A percentile compares a stretch with the other conserved stretches of the same genome.
Conservation (phyloP, 2,113 vertebrate genomes). For the Nycticebus coucang region DNA sequence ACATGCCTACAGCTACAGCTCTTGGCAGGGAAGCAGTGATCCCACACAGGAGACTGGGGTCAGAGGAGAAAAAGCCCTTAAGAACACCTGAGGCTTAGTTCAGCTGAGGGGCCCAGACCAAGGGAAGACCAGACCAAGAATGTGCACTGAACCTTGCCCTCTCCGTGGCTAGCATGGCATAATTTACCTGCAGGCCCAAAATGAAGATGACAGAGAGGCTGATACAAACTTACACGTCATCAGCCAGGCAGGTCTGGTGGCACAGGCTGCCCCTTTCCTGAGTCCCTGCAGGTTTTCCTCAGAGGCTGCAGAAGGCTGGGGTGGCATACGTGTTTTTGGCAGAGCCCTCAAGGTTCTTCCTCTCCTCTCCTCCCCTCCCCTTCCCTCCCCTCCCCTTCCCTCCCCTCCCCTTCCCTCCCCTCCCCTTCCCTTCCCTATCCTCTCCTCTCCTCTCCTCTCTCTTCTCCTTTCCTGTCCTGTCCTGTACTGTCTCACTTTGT, state of each 20-base stretch:
- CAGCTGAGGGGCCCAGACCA: background rate
- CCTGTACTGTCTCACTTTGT: no score
- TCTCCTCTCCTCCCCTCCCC: no score
- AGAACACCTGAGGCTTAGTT: background rate
- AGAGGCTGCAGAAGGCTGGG: background rate
- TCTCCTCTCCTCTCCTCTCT: no score
- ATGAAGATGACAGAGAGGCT: background rate
- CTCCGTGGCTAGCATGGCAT: background rate
- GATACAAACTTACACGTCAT: background rate
- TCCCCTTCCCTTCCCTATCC: no score
- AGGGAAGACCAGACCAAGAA: background rate
- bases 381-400: no score
- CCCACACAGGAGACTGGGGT: background rate
- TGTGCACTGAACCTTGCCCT: background rate
- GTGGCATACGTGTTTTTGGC: background rate
- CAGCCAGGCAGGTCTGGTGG: background rate
- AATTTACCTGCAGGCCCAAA: background rate
- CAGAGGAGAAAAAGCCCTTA: background rate
- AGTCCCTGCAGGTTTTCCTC: background rate
- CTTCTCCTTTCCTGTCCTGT: no score
- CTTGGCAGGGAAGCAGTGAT: background rate
- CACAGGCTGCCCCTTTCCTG: background rate
- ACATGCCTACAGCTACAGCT: background rate
- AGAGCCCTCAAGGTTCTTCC: background rate
- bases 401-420: no score